Percentiles rank a stretch among this genome's conserved stretches.
phyloP scores from a whole-genome alignment of 2,797 vertebrate genomes.

The Dallia pectoralis region DNA sequence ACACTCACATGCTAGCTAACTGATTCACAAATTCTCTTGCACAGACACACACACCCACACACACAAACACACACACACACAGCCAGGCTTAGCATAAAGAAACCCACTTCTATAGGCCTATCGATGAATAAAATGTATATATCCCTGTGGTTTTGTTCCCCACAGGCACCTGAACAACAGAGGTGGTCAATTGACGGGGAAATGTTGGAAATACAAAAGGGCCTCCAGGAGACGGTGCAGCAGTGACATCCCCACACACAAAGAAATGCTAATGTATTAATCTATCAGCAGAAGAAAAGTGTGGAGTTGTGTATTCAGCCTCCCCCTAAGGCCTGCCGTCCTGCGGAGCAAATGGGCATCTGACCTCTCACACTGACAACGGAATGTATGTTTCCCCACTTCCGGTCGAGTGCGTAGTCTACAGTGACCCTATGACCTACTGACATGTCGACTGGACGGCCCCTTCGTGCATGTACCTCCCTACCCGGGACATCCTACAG shows the following conservation, averaged over 20 bases:
- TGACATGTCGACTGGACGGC: constrained; percentile 6
- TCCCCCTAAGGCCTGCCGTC: not conserved
- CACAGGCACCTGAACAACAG: constrained; percentile 50
- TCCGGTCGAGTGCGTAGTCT: constrained; percentile 8
- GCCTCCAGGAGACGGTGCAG: constrained; percentile 41
- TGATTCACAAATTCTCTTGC: constrained; percentile 24
- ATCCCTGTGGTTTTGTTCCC: constrained; percentile 53
- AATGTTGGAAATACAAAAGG: constrained; percentile 40
- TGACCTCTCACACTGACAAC: constrained; percentile 10
- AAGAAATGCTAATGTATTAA: constrained; percentile 37
- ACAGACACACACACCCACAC: constrained; percentile 15
- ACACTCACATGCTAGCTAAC: not conserved
- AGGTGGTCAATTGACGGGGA: constrained; percentile 53
- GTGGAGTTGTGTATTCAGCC: constrained; percentile 5
- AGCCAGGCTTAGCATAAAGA: constrained; percentile 16
- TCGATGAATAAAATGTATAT: constrained; percentile 18
- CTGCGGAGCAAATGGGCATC: constrained; percentile 1
- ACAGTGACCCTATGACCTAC: constrained; percentile 26
- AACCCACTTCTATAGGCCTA: constrained; percentile 26
- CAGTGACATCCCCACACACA: constrained; percentile 41
- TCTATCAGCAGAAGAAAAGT: constrained; percentile 15
- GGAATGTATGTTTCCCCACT: not conserved
- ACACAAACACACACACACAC: constrained; percentile 19
- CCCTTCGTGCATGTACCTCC: not conserved
- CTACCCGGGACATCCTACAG: not conserved